Evolutionary conservation across 2,888 invertebrate species (phyloP).

Genomic region (Phortica okadai): DNA sequence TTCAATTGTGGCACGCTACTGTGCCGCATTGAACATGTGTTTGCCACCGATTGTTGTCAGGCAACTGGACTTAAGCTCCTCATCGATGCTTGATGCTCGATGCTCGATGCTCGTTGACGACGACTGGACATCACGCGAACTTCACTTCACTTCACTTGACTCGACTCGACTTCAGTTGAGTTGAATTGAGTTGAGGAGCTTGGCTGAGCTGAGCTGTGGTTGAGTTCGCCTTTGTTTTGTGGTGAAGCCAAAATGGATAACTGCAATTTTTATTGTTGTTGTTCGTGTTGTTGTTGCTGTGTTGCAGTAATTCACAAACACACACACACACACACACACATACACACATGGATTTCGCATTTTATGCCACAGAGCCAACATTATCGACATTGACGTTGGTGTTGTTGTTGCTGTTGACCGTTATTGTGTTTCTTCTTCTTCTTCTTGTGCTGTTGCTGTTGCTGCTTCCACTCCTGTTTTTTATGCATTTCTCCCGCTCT

Average conservation of each 20-base stretch:
- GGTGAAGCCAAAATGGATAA: slow-evolving; percentile 3
- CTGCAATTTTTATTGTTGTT: slow-evolving; percentile 23
- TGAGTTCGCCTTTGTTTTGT: slow-evolving; percentile 1
- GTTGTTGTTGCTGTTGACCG: not conserved
- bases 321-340: not conserved
- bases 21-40: slow-evolving; percentile 10
- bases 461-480: not conserved
- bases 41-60: not conserved
- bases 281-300: too few relatives aligned
- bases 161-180: not conserved
- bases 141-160: not conserved
- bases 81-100: not conserved
- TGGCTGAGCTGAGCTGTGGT: not conserved
- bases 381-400: not conserved
- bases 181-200: not conserved
- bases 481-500: not conserved
- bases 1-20: not conserved
- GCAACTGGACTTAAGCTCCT: too few relatives aligned
- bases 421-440: not conserved
- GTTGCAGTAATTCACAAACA: not conserved
- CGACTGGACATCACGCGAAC: not conserved
- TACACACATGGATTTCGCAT: not conserved
- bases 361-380: not conserved
- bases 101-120: not conserved
- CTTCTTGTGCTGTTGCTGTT: not conserved